Base-by-base conservation (phyloP, 2,888 invertebrate species). In the Pasiphila rectangulata region DNA sequence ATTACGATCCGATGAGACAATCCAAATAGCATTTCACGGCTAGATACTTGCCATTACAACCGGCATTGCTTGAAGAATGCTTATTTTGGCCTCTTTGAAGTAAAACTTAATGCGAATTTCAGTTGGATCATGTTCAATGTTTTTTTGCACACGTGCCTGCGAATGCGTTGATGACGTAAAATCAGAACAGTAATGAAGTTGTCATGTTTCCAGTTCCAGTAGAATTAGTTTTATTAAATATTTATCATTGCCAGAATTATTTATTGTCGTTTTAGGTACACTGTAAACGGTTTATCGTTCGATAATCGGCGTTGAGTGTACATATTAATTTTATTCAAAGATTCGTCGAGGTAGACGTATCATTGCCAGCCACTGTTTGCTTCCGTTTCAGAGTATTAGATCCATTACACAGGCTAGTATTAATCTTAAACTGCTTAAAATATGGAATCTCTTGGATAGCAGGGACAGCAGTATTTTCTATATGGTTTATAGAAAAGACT, bases 1-100 rank as follows among this genome's bases (percentile, higher is more conserved):
- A 25, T 25, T 45, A 23, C 42, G 42, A 38, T 36, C 30, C 35
- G 41, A 40, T 42, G 46, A 51, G 42, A 56, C 50, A 34, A 45
- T 46, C 15, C 39, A 25, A 41, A 38, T 36, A 34, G 16, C 21
- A 36, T 44, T 34, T 17, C 16, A 19, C 10, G 6, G n/a, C 32
- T 17, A 30, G 17, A 30, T n/a, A 17, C 21, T 2, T 6, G 21
- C 4, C 21, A 21, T 21, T n/a, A n/a, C n/a, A n/a, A n/a, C n/a
- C n/a, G n/a, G n/a, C n/a, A n/a, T n/a, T n/a, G n/a, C n/a, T n/a
- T n/a, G n/a, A n/a, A n/a, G n/a, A n/a, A n/a, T n/a, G n/a, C n/a
- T n/a, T n/a, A n/a, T n/a, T n/a, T n/a, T n/a, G n/a, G n/a, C n/a
- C n/a, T n/a, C 27, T 27, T 12, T 6, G 7, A 7, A 1, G 27